Conservation (phyloP, 2,888 invertebrate species). For the Eudasyphora cyanicolor region DNA sequence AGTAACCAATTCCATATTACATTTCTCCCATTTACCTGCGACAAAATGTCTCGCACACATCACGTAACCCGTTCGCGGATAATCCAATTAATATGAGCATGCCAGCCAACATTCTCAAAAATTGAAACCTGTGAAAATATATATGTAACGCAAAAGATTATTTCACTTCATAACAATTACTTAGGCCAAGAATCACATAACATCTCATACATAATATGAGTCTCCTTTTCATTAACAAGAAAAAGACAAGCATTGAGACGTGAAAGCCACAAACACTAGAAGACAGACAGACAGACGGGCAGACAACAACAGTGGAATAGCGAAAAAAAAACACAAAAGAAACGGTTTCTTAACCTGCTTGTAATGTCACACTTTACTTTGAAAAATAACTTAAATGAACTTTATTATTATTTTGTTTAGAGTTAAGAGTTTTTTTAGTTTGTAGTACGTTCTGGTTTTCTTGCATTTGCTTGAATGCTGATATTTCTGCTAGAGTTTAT, state of each 20-base stretch:
- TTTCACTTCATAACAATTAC: conserved; percentile 48
- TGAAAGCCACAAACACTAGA: neutral
- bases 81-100: neutral
- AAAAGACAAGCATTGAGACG: no score
- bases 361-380: conserved; percentile 62
- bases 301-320: conserved; percentile 41
- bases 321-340: conserved; percentile 37
- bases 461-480: conserved; percentile 9
- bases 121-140: conserved; percentile 39
- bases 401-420: conserved; percentile 24
- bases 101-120: neutral
- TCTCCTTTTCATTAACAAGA: neutral
- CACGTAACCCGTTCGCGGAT: no score
- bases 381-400: conserved; percentile 41
- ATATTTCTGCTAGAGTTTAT: conserved; percentile 32
- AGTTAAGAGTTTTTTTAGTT: neutral
- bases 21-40: no score
- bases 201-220: neutral
- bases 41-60: no score
- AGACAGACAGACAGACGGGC: neutral
- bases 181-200: conserved; percentile 34
- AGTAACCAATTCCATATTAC: no score
- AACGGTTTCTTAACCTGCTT: conserved; percentile 67
- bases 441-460: conserved; percentile 16
- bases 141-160: conserved; percentile 8